Base-by-base conservation (phyloP, 2,888 invertebrate genomes). In the Anaspis maculata region DNA sequence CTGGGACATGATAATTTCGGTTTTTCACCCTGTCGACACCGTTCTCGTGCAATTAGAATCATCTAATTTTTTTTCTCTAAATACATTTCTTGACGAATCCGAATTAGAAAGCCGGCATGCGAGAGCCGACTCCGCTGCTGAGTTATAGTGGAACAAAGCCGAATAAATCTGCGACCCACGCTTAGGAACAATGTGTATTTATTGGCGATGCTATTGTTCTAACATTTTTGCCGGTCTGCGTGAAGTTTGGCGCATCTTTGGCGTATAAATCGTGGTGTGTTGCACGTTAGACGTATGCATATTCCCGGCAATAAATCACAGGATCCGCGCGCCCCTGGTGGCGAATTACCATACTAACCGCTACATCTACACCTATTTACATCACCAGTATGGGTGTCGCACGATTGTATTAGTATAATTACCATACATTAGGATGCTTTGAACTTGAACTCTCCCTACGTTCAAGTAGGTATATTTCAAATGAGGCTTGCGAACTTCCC, bases 281-380 rank as follows among this genome's bases (percentile, higher is more conserved):
- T 38, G 34, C 34, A 42, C 37, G 37, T 32, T 37, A 39, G 47
- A 49, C 44, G 38, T 45, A 45, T 45, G 44, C 42, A 44, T 49
- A 48, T 50, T 46, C 42, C 30, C 11, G 37, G 34, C 40, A 28
- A 50, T 57, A 56, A 57, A 56, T 57, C 53, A 54, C 39, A 26
- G 25, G 37, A 41, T 44, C 39, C 41, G 50, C 46, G 46, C 52
- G 44, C 48, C 46, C 46, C 49, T 50, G 48, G 51, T 51, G 49
- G 52, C 40, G 44, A 49, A 53, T 57, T 57, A 56, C 48, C 56
- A 57, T 57, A 56, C 51, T 54, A 50, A 54, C 54, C 54, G 52
- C 48, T 38, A 51, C 53, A 53, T 53, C 52, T 54, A 54, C 57
- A 57, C 52, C 51, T 53, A 56, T 57, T 57, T 54, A 54, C 52